Conservation (phyloP, 2,888 invertebrate genomes). For the Napeogenes inachia region DNA sequence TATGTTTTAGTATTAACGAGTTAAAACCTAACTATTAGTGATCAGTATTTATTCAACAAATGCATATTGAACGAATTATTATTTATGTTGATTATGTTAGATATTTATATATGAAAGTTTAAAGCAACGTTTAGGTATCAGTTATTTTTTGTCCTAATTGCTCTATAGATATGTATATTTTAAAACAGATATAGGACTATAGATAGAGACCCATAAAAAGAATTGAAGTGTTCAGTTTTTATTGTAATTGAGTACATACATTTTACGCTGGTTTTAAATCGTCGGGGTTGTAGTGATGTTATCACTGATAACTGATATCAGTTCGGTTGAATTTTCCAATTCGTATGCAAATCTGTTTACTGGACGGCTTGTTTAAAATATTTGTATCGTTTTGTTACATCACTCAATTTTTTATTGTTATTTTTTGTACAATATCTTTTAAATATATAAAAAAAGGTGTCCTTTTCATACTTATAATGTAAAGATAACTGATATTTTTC, state of each 20-base stretch:
- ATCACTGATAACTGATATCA: conserved; percentile 6
- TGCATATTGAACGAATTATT: background rate
- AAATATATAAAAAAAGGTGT: too few species aligned
- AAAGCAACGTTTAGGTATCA: background rate
- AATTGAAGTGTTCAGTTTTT: background rate
- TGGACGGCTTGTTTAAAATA: conserved; percentile 2
- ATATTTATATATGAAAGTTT: too few species aligned
- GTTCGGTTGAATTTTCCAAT: background rate
- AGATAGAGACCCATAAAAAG: background rate
- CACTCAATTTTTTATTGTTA: background rate
- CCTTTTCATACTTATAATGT: too few species aligned
- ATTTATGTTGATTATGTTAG: background rate
- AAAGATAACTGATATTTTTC: too few species aligned
- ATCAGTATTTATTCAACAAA: conserved; percentile 12
- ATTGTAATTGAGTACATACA: conserved; percentile 3
- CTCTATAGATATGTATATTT: too few species aligned
- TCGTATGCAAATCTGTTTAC: conserved; percentile 7
- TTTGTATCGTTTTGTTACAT: conserved; percentile 2
- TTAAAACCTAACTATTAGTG: conserved; percentile 11
- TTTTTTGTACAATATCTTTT: too few species aligned
- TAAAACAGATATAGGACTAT: background rate
- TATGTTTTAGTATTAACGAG: conserved; percentile 17
- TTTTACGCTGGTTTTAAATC: background rate
- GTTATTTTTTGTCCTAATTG: background rate
- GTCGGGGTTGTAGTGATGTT: background rate